These are phyloP conservation scores for Osmoderma eremita DNA, from an alignment of 2,888 invertebrate genomes.

Conservation along the genomic window DNA sequence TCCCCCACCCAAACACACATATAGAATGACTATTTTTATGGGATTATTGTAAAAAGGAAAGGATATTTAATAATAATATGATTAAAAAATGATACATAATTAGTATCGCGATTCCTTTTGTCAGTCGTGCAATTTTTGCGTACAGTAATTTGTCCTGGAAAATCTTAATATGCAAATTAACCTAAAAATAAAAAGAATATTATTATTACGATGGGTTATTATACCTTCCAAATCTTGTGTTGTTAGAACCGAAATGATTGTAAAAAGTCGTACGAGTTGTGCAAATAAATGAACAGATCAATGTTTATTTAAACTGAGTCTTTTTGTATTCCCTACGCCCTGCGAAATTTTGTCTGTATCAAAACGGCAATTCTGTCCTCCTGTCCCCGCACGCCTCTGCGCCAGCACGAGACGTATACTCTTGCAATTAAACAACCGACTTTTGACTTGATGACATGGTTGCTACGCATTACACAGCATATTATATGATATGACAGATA, in stretches of 20 bases:
- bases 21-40: constrained; percentile 21
- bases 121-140: neutral
- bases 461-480: too few species aligned
- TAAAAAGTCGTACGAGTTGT: constrained; percentile 31
- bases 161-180: neutral
- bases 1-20: too few species aligned
- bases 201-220: constrained; percentile 10
- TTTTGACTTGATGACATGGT: too few species aligned
- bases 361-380: too few species aligned
- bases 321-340: too few species aligned
- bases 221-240: neutral
- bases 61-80: neutral
- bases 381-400: neutral
- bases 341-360: too few species aligned
- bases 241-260: constrained; percentile 6
- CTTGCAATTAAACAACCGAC: too few species aligned
- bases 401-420: too few species aligned
- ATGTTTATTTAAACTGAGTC: constrained; percentile 24
- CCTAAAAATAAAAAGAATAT: constrained; percentile 5
- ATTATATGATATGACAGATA: too few species aligned
- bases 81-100: neutral
- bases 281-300: constrained; percentile 29
- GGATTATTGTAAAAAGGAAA: neutral
- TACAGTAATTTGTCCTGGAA: too few species aligned
- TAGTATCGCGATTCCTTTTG: too few species aligned